Base-by-base conservation (phyloP, 2,888 invertebrate genomes). In the Augochlorella aurata region DNA sequence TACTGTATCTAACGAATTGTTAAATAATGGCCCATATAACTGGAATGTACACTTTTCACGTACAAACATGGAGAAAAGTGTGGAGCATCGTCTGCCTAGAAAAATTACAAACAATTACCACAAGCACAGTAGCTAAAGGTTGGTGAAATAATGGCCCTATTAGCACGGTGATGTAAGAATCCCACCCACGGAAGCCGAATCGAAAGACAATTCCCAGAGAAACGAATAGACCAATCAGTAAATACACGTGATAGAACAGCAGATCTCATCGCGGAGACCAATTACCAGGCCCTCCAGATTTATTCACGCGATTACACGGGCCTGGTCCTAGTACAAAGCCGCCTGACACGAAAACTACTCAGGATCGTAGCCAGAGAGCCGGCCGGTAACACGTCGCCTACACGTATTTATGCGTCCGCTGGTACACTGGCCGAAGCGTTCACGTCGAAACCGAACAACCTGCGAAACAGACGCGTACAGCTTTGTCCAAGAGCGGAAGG, bases 371-470 rank as follows among this genome's bases (percentile, higher is more conserved):
- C 58, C 58, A 24, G 58, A 58, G 29, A 29, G 24, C 14, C 58
- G 24, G 45, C 65, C 58, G 79, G 47, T 75, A 82, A 75, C 79
- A 54, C 72, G 67, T 47, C 49, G 81, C 67, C 67, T 29, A 72
- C 72, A 52, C 81, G 81, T 81, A 80, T 81, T 81, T 80, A 74
- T 80, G 71, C 81, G 74, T 52, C 63, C 29, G 68, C 50, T 49
- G n/a, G 61, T 67, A 66, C 69, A 38, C 65, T n/a, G 24, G 52
- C 65, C 68, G 65, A 21, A 18, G 49, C 68, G 80, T 65, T 66
- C 50, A 70, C 73, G 74, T 71, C 70, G 52, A 67, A 71, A 81
- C 80, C 61, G 38, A 74, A 81, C 81, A 81, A 71, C 66, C 81
- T 67, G 74, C 24, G 58, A 38, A 72, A 82, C 63, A 29, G 77